Evolutionary conservation across 2,797 vertebrate genomes (phyloP).

Genomic region (Craterocephalus amniculus): DNA sequence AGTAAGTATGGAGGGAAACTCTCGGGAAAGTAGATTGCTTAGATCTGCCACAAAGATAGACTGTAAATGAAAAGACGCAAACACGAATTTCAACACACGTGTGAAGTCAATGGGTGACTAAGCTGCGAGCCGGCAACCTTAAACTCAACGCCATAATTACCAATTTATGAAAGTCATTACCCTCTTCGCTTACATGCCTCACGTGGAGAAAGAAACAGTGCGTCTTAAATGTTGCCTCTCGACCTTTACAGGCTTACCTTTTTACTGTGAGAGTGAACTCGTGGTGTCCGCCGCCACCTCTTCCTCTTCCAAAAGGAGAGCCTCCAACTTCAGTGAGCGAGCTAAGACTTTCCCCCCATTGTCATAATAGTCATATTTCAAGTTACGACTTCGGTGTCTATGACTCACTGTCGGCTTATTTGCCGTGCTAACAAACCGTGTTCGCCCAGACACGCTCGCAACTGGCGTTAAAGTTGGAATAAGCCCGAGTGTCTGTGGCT

Average conservation of each 20-base stretch:
- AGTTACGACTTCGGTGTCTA: conserved; percentile 67
- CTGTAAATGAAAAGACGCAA: conserved; percentile 22
- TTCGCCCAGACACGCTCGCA: conserved; percentile 26
- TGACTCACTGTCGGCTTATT: conserved; percentile 56
- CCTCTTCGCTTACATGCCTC: conserved; percentile 12
- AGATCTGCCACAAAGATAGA: not conserved
- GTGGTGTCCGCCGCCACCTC: conserved; percentile 78
- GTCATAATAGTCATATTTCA: conserved; percentile 76
- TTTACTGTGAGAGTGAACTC: conserved; percentile 75
- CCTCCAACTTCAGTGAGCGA: conserved; percentile 82
- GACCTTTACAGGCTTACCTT: conserved; percentile 69
- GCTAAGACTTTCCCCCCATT: conserved; percentile 82
- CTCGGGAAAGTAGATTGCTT: conserved; percentile 32
- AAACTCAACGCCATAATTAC: conserved; percentile 55
- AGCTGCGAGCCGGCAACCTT: conserved; percentile 62
- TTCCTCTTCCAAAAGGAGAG: conserved; percentile 82
- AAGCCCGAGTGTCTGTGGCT: conserved; percentile 50
- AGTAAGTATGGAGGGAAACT: not conserved
- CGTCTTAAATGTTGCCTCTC: conserved; percentile 5
- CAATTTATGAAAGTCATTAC: conserved; percentile 49
- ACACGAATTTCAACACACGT: conserved; percentile 72
- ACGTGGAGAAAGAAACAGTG: conserved; percentile 25
- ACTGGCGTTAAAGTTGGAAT: conserved; percentile 57
- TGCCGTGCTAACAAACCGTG: conserved; percentile 44
- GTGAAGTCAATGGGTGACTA: conserved; percentile 65